These are phyloP conservation scores for Dendropsophus ebraccatus DNA, from an alignment of 2,113 vertebrate genomes.

Conservation along the genomic window DNA sequence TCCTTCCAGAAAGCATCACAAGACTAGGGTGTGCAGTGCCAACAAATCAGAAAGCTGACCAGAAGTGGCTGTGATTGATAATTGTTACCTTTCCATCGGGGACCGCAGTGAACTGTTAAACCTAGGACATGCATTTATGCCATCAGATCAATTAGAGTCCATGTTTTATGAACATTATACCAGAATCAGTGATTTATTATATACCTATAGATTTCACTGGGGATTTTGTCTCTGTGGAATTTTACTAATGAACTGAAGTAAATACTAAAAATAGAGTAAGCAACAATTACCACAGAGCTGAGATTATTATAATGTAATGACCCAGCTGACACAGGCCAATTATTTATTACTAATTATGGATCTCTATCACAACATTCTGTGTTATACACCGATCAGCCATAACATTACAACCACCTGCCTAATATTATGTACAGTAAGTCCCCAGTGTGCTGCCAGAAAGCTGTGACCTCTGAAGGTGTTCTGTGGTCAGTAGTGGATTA, in stretches of 20 bases:
- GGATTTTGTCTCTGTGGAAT: constrained; percentile 3
- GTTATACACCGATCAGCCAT: too few relatives aligned
- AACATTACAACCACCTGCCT: too few relatives aligned
- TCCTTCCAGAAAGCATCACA: too few relatives aligned
- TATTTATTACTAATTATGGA: background rate
- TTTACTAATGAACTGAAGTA: background rate
- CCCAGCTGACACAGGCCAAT: background rate
- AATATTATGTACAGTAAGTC: too few relatives aligned
- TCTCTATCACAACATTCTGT: too few relatives aligned
- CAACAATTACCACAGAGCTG: background rate
- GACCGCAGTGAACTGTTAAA: background rate
- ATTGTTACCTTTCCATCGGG: background rate
- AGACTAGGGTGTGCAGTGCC: too few relatives aligned
- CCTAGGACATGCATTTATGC: background rate
- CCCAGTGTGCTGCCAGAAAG: too few relatives aligned
- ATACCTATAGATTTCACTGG: background rate
- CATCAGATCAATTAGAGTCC: background rate
- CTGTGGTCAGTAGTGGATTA: too few relatives aligned
- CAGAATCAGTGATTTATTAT: background rate
- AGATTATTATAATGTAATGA: background rate
- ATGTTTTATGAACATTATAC: background rate
- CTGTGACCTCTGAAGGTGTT: too few relatives aligned
- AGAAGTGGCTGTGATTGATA: background rate
- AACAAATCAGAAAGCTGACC: too few relatives aligned
- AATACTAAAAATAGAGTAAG: background rate